Base-by-base conservation (phyloP, 2,797 vertebrate genomes). In the Loriculus beryllinus region DNA sequence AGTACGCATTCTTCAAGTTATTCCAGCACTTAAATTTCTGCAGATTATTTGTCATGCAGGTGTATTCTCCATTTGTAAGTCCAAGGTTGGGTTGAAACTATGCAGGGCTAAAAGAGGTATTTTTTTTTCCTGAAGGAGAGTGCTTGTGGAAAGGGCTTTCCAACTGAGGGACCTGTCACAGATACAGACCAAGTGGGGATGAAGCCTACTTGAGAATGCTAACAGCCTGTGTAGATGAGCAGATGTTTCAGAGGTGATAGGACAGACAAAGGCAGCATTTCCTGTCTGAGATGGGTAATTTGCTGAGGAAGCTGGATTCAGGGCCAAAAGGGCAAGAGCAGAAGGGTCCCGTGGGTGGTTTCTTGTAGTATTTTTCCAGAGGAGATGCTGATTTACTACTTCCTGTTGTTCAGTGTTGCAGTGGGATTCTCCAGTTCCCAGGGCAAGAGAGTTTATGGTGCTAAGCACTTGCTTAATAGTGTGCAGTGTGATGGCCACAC, bases 381-480 rank as follows among this genome's bases (percentile, higher is more conserved):
- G 87, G 17, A 70, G 82, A 92, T 74, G 54, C 86, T 82, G 94
- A 95, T 95, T 95, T 96, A 96, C 65, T 88, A 12, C 63, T 95
- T 96, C 92, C 92, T 94, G 75, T 93, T 95, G 60, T 91, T 95
- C 70, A 65, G 15, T 14, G 25, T 59, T 90, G 72, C 40, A 48
- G 65, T 45, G 78, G 79, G 86, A 93, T 91, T 81, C 80, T 81
- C 47, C 23, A 39, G 63, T 84, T 90, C 79, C 65, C 60, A 72
- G 78, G 62, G 23, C 62, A 75, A 52, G 85, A 70, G 45, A 56
- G 88, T 65, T 93, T 21, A 6, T 33, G n/a, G n/a, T 65, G 52
- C 51, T 45, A 71, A 91, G 43, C 33, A 23, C 21, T 63, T 42
- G 37, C 16, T 14, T 33, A 35, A 31, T 57, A 9, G 15, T 42